A percentile compares a stretch with the other conserved stretches of the same genome.
phyloP scores from a whole-genome alignment of 2,888 invertebrate genomes.

The Malthinus flaveolus region DNA sequence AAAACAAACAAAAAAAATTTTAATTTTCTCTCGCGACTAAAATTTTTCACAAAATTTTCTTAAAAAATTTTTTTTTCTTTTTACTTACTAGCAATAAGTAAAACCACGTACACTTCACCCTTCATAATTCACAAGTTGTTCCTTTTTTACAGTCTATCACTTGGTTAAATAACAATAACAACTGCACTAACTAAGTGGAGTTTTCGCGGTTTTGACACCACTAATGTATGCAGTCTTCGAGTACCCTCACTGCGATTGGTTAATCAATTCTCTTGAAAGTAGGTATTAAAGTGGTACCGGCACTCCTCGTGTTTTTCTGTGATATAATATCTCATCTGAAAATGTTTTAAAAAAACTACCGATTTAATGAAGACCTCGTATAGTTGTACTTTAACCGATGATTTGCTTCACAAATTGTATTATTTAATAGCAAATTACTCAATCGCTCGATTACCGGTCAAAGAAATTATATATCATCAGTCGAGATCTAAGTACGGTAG shows the following conservation, averaged over 20 bases:
- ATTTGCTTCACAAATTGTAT: too few relatives aligned
- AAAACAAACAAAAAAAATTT: neutral
- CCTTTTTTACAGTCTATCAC: constrained; percentile 29
- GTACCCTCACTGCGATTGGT: constrained; percentile 33
- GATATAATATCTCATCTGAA: constrained; percentile 16
- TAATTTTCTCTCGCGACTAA: neutral
- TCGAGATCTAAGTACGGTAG: too few relatives aligned
- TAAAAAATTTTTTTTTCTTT: constrained; percentile 11
- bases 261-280: constrained; percentile 37
- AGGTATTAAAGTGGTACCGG: constrained; percentile 35
- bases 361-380: neutral
- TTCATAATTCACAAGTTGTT: constrained; percentile 36
- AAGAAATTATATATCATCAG: too few relatives aligned
- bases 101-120: constrained; percentile 39
- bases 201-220: constrained; percentile 42
- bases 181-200: constrained; percentile 36
- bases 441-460: too few relatives aligned
- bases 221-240: constrained; percentile 24
- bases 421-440: too few relatives aligned
- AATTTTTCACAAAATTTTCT: neutral
- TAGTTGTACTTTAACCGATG: too few relatives aligned
- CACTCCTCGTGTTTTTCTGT: constrained; percentile 26
- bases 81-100: constrained; percentile 35
- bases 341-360: too few relatives aligned
- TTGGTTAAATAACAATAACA: constrained; percentile 31